Base-by-base conservation (phyloP, 2,797 vertebrate genomes). In the Cirrhinus molitorella region DNA sequence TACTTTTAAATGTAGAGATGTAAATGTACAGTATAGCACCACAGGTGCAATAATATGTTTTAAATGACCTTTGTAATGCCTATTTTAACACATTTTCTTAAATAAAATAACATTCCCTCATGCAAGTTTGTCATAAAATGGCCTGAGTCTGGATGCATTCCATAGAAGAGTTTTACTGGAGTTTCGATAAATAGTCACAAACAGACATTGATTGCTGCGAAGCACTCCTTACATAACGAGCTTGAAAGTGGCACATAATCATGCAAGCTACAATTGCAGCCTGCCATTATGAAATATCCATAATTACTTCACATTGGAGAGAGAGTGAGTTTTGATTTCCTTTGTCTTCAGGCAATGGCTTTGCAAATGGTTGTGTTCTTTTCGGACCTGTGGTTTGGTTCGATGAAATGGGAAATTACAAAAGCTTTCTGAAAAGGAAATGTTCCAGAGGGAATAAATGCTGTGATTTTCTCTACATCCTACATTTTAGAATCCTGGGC, bases 181-280 rank as follows among this genome's bases (percentile, higher is more conserved):
- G 74, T 34, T n/a, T 73, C 17, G 43, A 72, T 77, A 86, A 86
- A 87, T 79, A 85, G 78, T 71, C 57, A 79, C 87, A 71, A 86
- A 87, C 67, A 87, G 89, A 86, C 82, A 67, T 86, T 92, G 91
- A 94, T 92, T 93, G 87, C 90, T 75, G 77, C 78, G n/a, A 89
- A 79, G 82, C 89, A 89, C 85, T 90, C 85, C 71, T 88, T 84
- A 80, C 81, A 81, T 85, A 86, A 86, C 87, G 79, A 80, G 88
- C 83, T 80, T 86, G 80, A 90, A 90, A 92, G 88, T 90, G 89
- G 85, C 77, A 73, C 74, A 86, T 89, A 91, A 93, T 93, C 90
- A 90, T 85, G 79, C 76, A 10, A 81, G 83, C 86, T 79, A 87
- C 86, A 90, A 86, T 88, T 83, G 59, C 80, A 88, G 86, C 82